phyloP scores from a whole-genome alignment of 2,888 invertebrate species.

The Drosophila robusta region DNA sequence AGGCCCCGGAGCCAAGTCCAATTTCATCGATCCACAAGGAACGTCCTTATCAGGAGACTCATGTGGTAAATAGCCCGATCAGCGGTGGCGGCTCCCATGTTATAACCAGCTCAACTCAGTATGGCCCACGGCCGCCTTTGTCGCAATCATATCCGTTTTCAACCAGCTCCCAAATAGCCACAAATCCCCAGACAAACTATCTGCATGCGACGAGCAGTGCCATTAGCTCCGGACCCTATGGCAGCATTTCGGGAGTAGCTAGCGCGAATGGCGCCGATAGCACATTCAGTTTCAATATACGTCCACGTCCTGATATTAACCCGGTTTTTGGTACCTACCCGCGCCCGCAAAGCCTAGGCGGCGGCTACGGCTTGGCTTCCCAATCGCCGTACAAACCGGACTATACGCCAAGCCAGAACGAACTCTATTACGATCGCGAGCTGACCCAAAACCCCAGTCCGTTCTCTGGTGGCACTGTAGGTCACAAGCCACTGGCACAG shows the following conservation, averaged over 20 bases:
- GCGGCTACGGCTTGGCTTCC: constrained; percentile 54
- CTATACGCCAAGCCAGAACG: constrained; percentile 55
- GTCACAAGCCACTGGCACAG: constrained; percentile 40
- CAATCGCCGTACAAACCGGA: constrained; percentile 60
- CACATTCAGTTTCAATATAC: constrained; percentile 83
- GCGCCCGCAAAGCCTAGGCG: constrained; percentile 49
- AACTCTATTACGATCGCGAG: constrained; percentile 72
- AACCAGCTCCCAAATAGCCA: constrained; percentile 47
- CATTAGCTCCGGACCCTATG: constrained; percentile 76
- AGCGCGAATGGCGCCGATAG: constrained; percentile 81
- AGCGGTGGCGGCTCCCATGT: constrained; percentile 39
- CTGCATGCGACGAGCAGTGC: constrained; percentile 80
- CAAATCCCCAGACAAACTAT: constrained; percentile 47
- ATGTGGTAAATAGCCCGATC: constrained; percentile 58
- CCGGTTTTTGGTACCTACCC: constrained; percentile 50
- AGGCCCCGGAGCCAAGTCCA: constrained; percentile 40
- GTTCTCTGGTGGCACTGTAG: constrained; percentile 59
- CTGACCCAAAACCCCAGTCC: constrained; percentile 58
- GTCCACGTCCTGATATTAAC: constrained; percentile 72
- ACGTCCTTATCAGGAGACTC: constrained; percentile 41
- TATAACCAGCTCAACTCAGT: constrained; percentile 21
- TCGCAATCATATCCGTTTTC: constrained; percentile 53
- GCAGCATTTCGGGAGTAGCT: constrained; percentile 80
- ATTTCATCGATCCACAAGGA: constrained; percentile 48
- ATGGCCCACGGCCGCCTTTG: constrained; percentile 40